These are phyloP conservation scores for Ophion ellenae DNA, from an alignment of 2,888 invertebrate species.

Conservation along the genomic window DNA sequence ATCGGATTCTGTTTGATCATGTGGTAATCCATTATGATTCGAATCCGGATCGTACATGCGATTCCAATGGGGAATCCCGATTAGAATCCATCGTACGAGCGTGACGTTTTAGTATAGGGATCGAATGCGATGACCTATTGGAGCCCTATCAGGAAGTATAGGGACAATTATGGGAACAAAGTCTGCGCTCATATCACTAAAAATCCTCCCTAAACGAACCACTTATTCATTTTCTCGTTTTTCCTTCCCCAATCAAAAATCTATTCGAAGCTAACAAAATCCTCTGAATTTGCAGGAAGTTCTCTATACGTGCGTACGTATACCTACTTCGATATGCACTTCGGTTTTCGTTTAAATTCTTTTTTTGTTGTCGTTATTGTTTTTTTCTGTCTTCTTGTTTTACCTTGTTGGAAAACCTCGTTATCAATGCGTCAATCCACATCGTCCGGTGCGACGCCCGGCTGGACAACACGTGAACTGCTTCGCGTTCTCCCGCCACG, in stretches of 20 bases:
- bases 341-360: constrained; percentile 35
- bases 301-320: neutral
- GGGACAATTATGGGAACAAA: too few relatives aligned
- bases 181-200: neutral
- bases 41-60: too few relatives aligned
- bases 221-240: neutral
- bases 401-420: constrained; percentile 70
- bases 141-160: too few relatives aligned
- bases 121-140: too few relatives aligned
- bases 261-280: neutral
- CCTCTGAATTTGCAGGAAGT: neutral
- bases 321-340: constrained; percentile 23
- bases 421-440: constrained; percentile 75
- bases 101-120: too few relatives aligned
- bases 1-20: too few relatives aligned
- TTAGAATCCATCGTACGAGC: too few relatives aligned
- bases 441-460: constrained; percentile 47
- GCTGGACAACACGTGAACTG: constrained; percentile 17
- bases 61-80: too few relatives aligned
- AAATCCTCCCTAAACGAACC: neutral
- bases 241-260: neutral
- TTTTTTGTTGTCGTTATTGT: constrained; percentile 37
- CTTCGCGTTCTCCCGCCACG: constrained; percentile 49
- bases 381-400: constrained; percentile 8
- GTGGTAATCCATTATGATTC: too few relatives aligned